Evolutionary conservation across 1,140 invertebrate species (phyloP).

Genomic region (Venustaconcha ellipsiformis): DNA sequence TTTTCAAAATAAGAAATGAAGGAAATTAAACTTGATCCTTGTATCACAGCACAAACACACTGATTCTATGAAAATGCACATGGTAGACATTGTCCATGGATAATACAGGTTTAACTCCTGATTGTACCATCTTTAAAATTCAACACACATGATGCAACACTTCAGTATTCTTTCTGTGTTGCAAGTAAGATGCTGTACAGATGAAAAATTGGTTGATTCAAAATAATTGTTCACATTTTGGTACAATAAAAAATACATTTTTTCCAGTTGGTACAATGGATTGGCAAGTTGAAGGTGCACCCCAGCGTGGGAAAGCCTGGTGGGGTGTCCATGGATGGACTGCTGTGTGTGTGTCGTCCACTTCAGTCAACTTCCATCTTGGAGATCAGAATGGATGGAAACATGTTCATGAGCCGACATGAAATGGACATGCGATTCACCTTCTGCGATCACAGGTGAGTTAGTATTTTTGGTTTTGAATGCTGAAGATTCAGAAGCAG

Average conservation of each 20-base stretch:
- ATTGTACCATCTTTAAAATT: too few species aligned
- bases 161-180: too few species aligned
- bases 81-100: too few species aligned
- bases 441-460: slow-evolving; percentile 56
- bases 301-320: slow-evolving; percentile 8
- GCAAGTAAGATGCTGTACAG: too few species aligned
- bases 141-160: too few species aligned
- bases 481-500: too few species aligned
- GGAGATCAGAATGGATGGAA: slow-evolving; percentile 52
- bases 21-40: too few species aligned
- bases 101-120: too few species aligned
- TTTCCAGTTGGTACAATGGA: slow-evolving; percentile 48
- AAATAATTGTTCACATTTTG: slow-evolving; percentile 30
- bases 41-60: too few species aligned
- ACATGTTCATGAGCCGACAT: slow-evolving; percentile 60
- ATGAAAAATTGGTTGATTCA: too few species aligned
- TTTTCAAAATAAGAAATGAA: too few species aligned
- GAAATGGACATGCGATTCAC: slow-evolving; percentile 50
- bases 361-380: slow-evolving; percentile 48
- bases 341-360: slow-evolving; percentile 45
- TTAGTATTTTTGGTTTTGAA: not conserved
- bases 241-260: slow-evolving; percentile 26
- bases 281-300: slow-evolving; percentile 32
- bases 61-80: too few species aligned
- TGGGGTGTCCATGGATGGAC: slow-evolving; percentile 19